Evolutionary conservation across 2,113 vertebrate genomes (phyloP), one percentile per base, ranked within the genome.

Genomic region (Epinephelus cyanopodus): DNA sequence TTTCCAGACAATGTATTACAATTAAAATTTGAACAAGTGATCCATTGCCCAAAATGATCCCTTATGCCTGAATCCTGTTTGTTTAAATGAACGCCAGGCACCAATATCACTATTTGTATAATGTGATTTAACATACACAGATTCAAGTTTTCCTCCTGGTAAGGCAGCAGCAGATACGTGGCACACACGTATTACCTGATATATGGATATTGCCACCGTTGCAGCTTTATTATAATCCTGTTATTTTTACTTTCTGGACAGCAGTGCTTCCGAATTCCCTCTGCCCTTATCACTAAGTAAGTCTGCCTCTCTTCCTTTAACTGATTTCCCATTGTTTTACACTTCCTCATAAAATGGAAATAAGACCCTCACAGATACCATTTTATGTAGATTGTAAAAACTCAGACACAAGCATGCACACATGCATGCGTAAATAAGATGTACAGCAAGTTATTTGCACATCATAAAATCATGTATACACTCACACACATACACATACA

Each of bases 401-500:
- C 12, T 13, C 25, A 52, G 4, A 6, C 23, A 25, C 21, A 23
- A 29, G 19, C 23, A 39, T 52, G 33, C 37, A 65, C 21, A n/a
- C 45, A 48, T 42, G 42, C 56, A 54, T 33, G 2, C 0, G 3
- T 54, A 42, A 53, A 68, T 71, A 15, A 58, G 15, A 65, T 60
- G 23, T 52, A 74, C 11, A 60, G 10, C 23, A 45, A 33, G 11
- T 29, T 29, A 47, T 65, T 50, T 76, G 18, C 13, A 56, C 48
- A 14, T 39, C 37, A 61, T 61, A 18, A 52, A 33, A 77, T 57
- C 60, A 57, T 47, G 50, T 9, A 60, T 21, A 29, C 23, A 18
- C 52, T 60, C 64, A 83, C 48, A 50, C 47, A 57, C 39, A 58
- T 50, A 29, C 18, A 53, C 58, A 60, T n/a, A 63, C 64, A 83